These are phyloP conservation scores for Leptogaster cylindrica DNA, from an alignment of 2,888 invertebrate species.

Conservation along the genomic window DNA sequence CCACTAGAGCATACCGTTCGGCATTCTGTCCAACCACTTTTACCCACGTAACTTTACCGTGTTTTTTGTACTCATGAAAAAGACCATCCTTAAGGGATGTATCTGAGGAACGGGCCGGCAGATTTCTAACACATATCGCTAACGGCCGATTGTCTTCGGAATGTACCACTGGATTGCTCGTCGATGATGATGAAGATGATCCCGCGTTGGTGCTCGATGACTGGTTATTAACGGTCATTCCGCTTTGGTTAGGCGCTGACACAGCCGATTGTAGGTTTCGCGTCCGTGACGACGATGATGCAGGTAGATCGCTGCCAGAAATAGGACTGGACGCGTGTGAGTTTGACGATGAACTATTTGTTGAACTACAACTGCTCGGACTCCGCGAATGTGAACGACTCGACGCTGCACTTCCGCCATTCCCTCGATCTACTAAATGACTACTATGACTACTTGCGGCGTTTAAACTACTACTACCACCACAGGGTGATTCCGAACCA, in stretches of 20 bases:
- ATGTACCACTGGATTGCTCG: constrained; percentile 61
- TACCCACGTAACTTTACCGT: constrained; percentile 96
- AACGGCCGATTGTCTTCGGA: constrained; percentile 72
- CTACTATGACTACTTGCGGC: constrained; percentile 51
- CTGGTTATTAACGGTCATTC: constrained; percentile 39
- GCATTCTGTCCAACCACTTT: constrained; percentile 90
- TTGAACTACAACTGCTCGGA: constrained; percentile 62
- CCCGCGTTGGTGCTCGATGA: constrained; percentile 32
- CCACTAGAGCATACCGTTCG: constrained; percentile 91
- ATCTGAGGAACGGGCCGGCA: constrained; percentile 88
- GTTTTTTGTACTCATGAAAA: constrained; percentile 98
- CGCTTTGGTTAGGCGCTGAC: constrained; percentile 54
- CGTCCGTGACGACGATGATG: constrained; percentile 54
- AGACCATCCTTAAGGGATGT: constrained; percentile 96
- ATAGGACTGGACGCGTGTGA: constrained; percentile 62
- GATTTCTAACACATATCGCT: constrained; percentile 89
- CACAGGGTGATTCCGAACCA: constrained; percentile 64
- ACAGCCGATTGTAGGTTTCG: constrained; percentile 65
- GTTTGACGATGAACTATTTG: constrained; percentile 60
- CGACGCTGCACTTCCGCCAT: constrained; percentile 63
- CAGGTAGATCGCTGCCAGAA: constrained; percentile 57
- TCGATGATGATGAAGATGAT: constrained; percentile 38
- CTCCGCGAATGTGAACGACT: constrained; percentile 66
- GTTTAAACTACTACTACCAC: constrained; percentile 56
- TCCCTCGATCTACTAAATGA: constrained; percentile 50